Base-by-base conservation (phyloP, 2,113 vertebrate species). In the Dipodomys stephensi region DNA sequence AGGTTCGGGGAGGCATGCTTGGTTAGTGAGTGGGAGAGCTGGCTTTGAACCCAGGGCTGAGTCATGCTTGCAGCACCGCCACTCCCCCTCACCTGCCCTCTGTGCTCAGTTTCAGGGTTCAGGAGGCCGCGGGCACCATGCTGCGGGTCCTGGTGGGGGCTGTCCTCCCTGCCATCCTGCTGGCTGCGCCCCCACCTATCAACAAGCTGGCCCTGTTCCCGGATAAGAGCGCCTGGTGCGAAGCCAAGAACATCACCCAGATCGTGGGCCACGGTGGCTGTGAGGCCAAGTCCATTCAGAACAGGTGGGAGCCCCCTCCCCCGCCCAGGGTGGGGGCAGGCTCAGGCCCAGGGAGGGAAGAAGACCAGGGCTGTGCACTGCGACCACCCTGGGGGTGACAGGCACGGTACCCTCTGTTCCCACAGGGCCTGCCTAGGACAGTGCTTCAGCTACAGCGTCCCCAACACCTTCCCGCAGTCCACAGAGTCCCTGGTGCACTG, bases 191-290 rank as follows among this genome's bases (percentile, higher is more conserved):
- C 0, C 98, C 99, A 0, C 99, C 99, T 97, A 99, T 99, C 95
- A 99, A 99, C 98, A 99, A 99, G 77, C 98, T 99, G 97, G 99
- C 99, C 1, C 98, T 99, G 91, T 99, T 99, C 98, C 99, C 99
- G 0, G 99, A 99, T 98, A 99, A 99, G 98, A 99, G 99, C 0
- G 99, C 99, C 92, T 99, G 99, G 99, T 99, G 99, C 0, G 99
- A 99, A 95, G 99, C 99, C 87, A 99, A 99, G 98, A 99, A 99
- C 98, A 99, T 99, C 98, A 99, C 99, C 87, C 99, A 99, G 98
- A 99, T 99, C 32, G 99, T 99, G 94, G 99, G 99, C 91, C 99
- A 99, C 98, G 99, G 98, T 0, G 99, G 99, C 98, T 99, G 99
- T 91, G 99, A 99, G 98, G 98, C 99, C 93, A 99, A 99, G 94